A percentile compares a stretch with the other conserved stretches of the same genome.
Evolutionary conservation across 2,797 vertebrate genomes (phyloP).

Genomic region (Neosilurus hyrtlii): DNA sequence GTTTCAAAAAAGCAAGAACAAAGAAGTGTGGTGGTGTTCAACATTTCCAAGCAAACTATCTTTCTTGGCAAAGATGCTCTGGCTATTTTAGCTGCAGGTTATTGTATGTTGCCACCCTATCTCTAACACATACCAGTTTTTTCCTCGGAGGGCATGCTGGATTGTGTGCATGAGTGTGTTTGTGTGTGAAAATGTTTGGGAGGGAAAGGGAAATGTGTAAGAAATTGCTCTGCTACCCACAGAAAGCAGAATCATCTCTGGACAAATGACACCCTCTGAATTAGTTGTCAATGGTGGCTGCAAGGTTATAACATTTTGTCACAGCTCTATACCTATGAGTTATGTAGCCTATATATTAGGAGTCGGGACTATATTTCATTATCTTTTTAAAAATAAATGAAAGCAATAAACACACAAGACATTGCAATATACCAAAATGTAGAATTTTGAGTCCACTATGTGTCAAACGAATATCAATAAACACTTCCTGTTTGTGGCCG

Average conservation of each 20-base stretch:
- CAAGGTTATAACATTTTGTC: neutral
- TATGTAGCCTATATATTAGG: neutral
- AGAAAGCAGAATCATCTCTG: conserved; percentile 10
- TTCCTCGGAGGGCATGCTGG: conserved; percentile 16
- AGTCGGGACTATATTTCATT: neutral
- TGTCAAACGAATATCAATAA: neutral
- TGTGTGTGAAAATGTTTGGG: neutral
- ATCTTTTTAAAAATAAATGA: conserved; percentile 5
- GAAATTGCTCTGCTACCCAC: conserved; percentile 37
- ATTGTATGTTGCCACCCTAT: conserved; percentile 47
- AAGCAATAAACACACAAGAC: neutral
- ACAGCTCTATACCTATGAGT: neutral
- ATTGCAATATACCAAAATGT: neutral
- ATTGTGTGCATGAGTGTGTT: neutral
- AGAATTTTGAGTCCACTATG: neutral
- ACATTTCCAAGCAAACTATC: conserved; percentile 48
- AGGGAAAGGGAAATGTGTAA: neutral
- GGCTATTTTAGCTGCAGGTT: conserved; percentile 65
- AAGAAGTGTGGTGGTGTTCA: conserved; percentile 51
- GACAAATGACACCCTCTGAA: conserved; percentile 18
- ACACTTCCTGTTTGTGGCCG: no score
- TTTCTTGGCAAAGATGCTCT: conserved; percentile 53
- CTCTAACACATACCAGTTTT: conserved; percentile 48
- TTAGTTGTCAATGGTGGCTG: conserved; percentile 20
- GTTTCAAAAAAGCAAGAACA: conserved; percentile 54